phyloP scores from a whole-genome alignment of 2,113 vertebrate genomes.

The Tetrao urogallus region DNA sequence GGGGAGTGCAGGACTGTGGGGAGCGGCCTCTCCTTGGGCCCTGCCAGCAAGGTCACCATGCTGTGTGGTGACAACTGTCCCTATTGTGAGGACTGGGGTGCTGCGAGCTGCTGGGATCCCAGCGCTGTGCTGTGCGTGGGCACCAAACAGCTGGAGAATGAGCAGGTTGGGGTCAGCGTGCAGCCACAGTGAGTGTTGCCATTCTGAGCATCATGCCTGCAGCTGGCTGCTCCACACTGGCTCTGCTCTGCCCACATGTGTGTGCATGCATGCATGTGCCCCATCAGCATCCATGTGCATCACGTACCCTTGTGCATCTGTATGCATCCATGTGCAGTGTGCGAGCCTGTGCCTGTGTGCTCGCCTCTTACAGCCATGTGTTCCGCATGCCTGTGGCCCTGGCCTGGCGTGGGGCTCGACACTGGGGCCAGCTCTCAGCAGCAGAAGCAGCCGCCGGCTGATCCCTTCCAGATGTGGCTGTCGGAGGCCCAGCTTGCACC shows the following conservation, averaged over 20 bases:
- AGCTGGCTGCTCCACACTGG: neutral
- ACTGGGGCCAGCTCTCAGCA: neutral
- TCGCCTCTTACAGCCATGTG: neutral
- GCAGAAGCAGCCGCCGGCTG: neutral
- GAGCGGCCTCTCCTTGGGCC: slow-evolving; percentile 21
- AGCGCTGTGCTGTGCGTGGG: accelerated
- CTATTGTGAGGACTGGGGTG: accelerated
- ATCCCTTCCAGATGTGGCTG: slow-evolving; percentile 44
- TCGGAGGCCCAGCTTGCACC: neutral
- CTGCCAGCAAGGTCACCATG: slow-evolving; percentile 33
- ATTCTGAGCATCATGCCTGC: accelerated
- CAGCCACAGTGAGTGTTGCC: neutral
- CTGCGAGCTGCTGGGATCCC: neutral
- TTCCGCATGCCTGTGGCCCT: accelerated
- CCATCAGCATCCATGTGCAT: neutral
- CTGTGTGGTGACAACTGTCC: accelerated
- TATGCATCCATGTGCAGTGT: neutral
- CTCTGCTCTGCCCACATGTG: neutral
- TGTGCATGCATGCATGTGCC: accelerated
- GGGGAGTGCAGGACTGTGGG: neutral
- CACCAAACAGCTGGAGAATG: accelerated
- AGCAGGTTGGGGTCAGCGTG: neutral
- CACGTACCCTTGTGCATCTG: neutral
- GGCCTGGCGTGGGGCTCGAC: neutral
- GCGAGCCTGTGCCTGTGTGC: neutral